Percentiles rank a stretch among this genome's conserved stretches.
These are phyloP conservation scores for Drosophila pachea DNA, from an alignment of 1,140 invertebrate genomes.

Conservation along the genomic window DNA sequence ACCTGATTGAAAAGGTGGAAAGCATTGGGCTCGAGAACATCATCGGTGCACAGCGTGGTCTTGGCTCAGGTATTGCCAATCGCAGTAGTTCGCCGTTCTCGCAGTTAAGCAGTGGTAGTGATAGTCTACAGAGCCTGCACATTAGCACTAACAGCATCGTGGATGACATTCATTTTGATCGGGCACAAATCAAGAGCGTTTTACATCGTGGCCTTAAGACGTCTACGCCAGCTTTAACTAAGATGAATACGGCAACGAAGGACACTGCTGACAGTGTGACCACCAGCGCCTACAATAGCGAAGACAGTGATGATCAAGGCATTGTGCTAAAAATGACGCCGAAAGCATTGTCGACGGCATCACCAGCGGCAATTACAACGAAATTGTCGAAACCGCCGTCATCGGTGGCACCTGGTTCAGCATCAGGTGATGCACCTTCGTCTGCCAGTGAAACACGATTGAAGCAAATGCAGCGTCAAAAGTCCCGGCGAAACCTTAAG, in stretches of 20 bases:
- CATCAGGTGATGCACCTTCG: conserved; percentile 80
- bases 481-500: conserved; percentile 70
- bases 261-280: conserved; percentile 16
- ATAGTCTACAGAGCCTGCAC: conserved; percentile 83
- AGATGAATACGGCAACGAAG: not conserved
- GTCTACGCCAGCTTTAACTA: conserved; percentile 33
- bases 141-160: conserved; percentile 79
- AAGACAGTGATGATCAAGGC: conserved; percentile 68
- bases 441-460: conserved; percentile 79
- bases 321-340: conserved; percentile 53
- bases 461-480: conserved; percentile 76
- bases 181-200: conserved; percentile 73
- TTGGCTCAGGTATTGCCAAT: conserved; percentile 70
- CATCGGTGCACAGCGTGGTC: conserved; percentile 81
- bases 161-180: conserved; percentile 74
- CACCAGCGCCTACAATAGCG: conserved; percentile 65
- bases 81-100: conserved; percentile 84
- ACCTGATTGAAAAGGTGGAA: conserved; percentile 85
- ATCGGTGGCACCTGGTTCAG: conserved; percentile 61
- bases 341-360: not conserved
- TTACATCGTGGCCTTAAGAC: conserved; percentile 65
- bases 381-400: conserved; percentile 3
- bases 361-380: conserved; percentile 26
- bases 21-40: conserved; percentile 85
- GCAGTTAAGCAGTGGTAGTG: conserved; percentile 80